A percentile compares a stretch with the other conserved stretches of the same genome.
phyloP scores from a whole-genome alignment of 2,113 vertebrate genomes.

The Nematolebias whitei region DNA sequence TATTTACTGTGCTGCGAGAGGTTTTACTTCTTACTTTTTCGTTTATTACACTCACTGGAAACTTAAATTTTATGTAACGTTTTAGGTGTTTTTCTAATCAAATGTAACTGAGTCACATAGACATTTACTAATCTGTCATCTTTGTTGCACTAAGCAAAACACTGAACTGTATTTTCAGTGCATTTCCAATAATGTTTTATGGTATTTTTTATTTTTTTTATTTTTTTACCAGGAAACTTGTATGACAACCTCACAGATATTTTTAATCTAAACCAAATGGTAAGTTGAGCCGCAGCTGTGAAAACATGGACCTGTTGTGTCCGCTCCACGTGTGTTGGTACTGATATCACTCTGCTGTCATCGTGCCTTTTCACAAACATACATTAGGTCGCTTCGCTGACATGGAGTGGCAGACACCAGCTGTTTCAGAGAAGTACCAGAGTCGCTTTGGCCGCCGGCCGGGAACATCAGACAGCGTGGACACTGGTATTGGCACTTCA shows the following conservation, averaged over 20 bases:
- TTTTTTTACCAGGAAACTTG: conserved; percentile 38
- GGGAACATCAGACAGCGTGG: conserved; percentile 80
- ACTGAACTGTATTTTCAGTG: neutral
- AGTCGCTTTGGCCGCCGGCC: conserved; percentile 81
- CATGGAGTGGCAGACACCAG: conserved; percentile 88
- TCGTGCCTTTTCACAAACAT: conserved; percentile 37
- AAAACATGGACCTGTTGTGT: neutral
- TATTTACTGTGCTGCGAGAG: too few species aligned
- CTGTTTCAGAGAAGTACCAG: conserved; percentile 84
- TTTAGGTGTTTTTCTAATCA: too few species aligned
- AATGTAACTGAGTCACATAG: neutral
- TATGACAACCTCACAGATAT: conserved; percentile 78
- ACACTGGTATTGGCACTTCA: conserved; percentile 84
- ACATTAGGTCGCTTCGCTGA: conserved; percentile 69
- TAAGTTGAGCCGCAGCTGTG: conserved; percentile 36
- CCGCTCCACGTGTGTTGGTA: conserved; percentile 6
- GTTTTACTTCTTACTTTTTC: neutral
- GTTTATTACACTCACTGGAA: neutral
- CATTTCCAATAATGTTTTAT: neutral
- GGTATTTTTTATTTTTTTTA: neutral
- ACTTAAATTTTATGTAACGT: too few species aligned
- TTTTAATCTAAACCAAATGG: conserved; percentile 70
- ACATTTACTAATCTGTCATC: neutral
- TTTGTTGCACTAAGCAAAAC: neutral
- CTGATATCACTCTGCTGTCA: neutral